Conservation (phyloP, 1,140 invertebrate genomes). For the Drosophila jambulina region DNA sequence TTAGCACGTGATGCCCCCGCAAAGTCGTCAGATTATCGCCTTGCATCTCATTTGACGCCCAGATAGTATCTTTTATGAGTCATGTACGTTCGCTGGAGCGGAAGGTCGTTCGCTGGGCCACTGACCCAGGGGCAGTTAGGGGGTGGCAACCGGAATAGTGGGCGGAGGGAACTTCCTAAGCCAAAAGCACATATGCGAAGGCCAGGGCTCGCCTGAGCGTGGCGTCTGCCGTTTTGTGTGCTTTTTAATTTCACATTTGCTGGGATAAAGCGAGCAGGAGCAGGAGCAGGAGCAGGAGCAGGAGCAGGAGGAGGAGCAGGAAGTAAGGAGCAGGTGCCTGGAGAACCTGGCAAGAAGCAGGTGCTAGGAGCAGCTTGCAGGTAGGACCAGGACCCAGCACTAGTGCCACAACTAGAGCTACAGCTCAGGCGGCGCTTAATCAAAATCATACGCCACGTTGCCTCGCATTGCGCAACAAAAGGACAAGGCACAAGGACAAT, state of each 20-base stretch:
- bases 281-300: not conserved
- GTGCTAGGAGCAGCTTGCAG: not conserved
- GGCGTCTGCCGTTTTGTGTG: slow-evolving; percentile 35
- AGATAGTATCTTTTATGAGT: slow-evolving; percentile 28
- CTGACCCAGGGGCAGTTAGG: slow-evolving; percentile 1
- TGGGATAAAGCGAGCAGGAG: not conserved
- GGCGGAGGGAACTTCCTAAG: not conserved
- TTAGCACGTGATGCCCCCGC: slow-evolving; percentile 16
- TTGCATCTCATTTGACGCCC: slow-evolving; percentile 25
- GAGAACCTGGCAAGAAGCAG: not conserved
- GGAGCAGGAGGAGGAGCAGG: not conserved
- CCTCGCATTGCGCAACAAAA: slow-evolving; percentile 57
- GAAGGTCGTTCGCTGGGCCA: slow-evolving; percentile 16
- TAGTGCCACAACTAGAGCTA: not conserved
- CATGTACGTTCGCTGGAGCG: slow-evolving; percentile 19
- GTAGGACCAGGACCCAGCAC: not conserved
- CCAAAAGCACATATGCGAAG: not conserved
- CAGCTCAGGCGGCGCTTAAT: slow-evolving; percentile 63
- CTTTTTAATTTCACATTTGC: slow-evolving; percentile 58
- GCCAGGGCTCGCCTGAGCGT: slow-evolving; percentile 15
- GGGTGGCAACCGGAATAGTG: not conserved
- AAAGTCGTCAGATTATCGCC: slow-evolving; percentile 19
- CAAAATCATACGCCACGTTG: slow-evolving; percentile 79
- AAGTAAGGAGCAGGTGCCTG: not conserved
- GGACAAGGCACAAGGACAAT: slow-evolving; percentile 59